Base-by-base conservation (phyloP, 2,888 invertebrate species). In the Campoplex capitator region DNA sequence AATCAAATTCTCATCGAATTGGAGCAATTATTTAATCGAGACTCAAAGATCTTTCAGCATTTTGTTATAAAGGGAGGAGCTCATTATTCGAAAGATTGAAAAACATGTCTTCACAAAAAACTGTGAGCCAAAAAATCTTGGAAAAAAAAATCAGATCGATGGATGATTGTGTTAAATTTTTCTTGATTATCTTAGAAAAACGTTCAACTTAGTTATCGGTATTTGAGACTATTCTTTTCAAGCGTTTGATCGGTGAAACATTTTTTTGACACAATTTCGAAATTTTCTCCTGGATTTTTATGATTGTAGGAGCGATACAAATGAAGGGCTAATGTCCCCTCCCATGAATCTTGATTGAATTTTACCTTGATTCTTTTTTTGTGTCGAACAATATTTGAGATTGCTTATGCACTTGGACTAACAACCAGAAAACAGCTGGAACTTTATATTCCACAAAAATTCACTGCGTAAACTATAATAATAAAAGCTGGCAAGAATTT, bases 341-440 rank as follows among this genome's bases (percentile, higher is more conserved):
- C 70, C 70, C 13, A 28, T 68, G 7, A 65, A 75, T 67, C 81
- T 76, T 48, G n/a, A 62, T 75, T 54, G 54, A 48, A 54, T 1
- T 70, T 75, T 42, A 71, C 48, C 83, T 85, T 54, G 77, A 38
- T 87, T 35, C 62, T 62, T 77, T 81, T 83, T 65, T 78, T 38
- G 83, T 74, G 77, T 80, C 18, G 32, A n/a, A 84, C 88, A 89
- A 88, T 75, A 86, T 83, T 90, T 88, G 89, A 90, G 85, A 86
- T 90, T 86, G 81, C 88, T 91, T 89, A 90, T 81, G 86, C 86
- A 89, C 83, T 88, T 89, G 90, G 76, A 88, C 88, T 90, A 90
- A 90, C 90, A 91, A 91, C 89, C 88, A 89, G 88, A 90, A 89
- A 90, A 87, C 88, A 89, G 88, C 88, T 87, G 87, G 78, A 86